Percentiles rank a stretch among this genome's conserved stretches.
These are phyloP conservation scores for Malachius bipustulatus DNA, from an alignment of 2,888 invertebrate genomes.

Conservation along the genomic window DNA sequence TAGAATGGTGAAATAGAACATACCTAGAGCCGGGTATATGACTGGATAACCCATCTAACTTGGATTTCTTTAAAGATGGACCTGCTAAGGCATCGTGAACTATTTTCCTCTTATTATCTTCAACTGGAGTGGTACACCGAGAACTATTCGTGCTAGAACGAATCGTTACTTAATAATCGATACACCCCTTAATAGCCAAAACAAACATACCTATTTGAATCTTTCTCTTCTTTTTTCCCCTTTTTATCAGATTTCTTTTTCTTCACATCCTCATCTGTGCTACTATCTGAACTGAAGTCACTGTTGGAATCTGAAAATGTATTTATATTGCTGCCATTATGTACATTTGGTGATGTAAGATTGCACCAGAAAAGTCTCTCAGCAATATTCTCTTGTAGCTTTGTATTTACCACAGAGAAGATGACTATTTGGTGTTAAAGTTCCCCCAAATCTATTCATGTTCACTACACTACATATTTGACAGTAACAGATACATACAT, in stretches of 20 bases:
- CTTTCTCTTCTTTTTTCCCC: slow-evolving; percentile 35
- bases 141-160: slow-evolving; percentile 46
- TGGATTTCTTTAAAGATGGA: slow-evolving; percentile 42
- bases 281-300: slow-evolving; percentile 59
- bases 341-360: too few species aligned
- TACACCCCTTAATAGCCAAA: background rate
- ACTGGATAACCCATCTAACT: slow-evolving; percentile 40
- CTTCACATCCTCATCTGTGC: slow-evolving; percentile 59
- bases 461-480: too few species aligned
- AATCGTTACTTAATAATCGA: slow-evolving; percentile 1
- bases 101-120: slow-evolving; percentile 35
- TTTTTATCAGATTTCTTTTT: slow-evolving; percentile 40
- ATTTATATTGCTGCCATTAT: too few species aligned
- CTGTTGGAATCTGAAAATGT: slow-evolving; percentile 49
- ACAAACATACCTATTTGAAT: slow-evolving; percentile 29
- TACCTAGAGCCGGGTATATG: slow-evolving; percentile 41
- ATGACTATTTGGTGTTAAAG: too few species aligned
- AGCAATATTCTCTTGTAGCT: too few species aligned
- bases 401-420: too few species aligned
- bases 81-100: slow-evolving; percentile 37
- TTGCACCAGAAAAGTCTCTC: too few species aligned
- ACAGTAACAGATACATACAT: too few species aligned
- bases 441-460: too few species aligned
- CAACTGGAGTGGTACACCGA: slow-evolving; percentile 40
- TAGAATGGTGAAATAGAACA: too few species aligned